phyloP scores from a whole-genome alignment of 92 coral and sea anemone genomes.

The Chrysogorgia sp. region DNA sequence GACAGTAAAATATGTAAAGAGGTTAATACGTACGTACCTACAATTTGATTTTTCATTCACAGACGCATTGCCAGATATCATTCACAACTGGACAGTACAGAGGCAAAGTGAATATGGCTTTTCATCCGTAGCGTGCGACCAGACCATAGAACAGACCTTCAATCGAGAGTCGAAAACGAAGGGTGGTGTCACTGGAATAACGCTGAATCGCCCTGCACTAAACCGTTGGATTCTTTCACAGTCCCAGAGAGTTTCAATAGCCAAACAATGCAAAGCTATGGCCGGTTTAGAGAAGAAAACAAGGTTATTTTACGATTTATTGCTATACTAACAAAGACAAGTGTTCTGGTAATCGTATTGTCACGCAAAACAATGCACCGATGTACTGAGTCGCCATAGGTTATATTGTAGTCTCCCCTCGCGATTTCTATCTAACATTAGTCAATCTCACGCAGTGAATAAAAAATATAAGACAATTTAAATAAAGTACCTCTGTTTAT shows the following conservation, averaged over 20 bases:
- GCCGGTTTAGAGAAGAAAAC: constrained; percentile 29
- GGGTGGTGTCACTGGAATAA: constrained; percentile 29
- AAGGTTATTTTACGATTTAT: constrained; percentile 5
- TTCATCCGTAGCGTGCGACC: constrained; percentile 38
- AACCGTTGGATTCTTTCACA: constrained; percentile 42
- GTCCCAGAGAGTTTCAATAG: constrained; percentile 36
- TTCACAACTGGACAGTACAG: constrained; percentile 43
- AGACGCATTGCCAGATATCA: constrained; percentile 28
- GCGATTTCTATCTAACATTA: constrained; percentile 24
- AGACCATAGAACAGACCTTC: constrained; percentile 33
- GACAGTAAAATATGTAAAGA: constrained; percentile 12
- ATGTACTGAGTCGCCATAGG: constrained; percentile 22
- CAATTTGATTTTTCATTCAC: constrained; percentile 16
- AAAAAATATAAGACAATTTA: constrained; percentile 15
- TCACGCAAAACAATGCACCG: not conserved
- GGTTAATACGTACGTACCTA: constrained; percentile 10
- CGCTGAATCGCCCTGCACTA: constrained; percentile 37
- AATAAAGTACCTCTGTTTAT: constrained; percentile 19
- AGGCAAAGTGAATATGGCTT: constrained; percentile 33
- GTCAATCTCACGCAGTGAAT: constrained; percentile 18
- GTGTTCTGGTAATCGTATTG: constrained; percentile 19
- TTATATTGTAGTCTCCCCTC: constrained; percentile 19
- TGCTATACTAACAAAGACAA: not conserved
- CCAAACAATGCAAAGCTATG: constrained; percentile 37
- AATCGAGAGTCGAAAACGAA: constrained; percentile 35